Evolutionary conservation across 2,888 invertebrate genomes (phyloP).

Genomic region (Aethes cnicana): DNA sequence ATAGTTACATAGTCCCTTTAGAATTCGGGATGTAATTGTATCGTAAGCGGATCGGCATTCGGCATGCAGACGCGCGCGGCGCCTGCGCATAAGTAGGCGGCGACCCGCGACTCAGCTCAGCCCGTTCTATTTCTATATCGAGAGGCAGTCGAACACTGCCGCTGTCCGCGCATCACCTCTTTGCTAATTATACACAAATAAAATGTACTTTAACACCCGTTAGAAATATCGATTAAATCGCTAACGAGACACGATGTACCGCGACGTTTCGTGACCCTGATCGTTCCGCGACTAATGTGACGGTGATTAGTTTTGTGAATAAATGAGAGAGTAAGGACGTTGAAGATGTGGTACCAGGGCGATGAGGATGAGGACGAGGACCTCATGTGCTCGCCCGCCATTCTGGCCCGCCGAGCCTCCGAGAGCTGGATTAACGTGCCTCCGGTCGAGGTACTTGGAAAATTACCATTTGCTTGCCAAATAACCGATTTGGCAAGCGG

Average conservation of each 20-base stretch:
- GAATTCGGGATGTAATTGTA: background rate
- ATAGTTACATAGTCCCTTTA: background rate
- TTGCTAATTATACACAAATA: constrained; percentile 55
- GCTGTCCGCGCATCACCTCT: constrained; percentile 76
- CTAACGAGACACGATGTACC: constrained; percentile 8
- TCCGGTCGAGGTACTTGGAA: constrained; percentile 90
- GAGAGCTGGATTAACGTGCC: constrained; percentile 95
- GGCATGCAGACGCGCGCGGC: constrained; percentile 11
- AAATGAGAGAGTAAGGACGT: constrained; percentile 28
- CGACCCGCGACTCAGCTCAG: constrained; percentile 55
- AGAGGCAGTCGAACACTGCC: constrained; percentile 74
- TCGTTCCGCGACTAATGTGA: constrained; percentile 10
- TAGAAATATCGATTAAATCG: constrained; percentile 17
- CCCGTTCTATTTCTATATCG: constrained; percentile 81
- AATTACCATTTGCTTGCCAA: too few species aligned
- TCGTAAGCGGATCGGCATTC: background rate
- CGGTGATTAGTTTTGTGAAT: constrained; percentile 20
- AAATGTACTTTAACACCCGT: constrained; percentile 28
- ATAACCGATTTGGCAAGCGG: too few species aligned
- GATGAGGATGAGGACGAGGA: constrained; percentile 93
- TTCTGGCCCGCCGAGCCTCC: constrained; percentile 92
- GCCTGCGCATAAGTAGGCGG: constrained; percentile 27
- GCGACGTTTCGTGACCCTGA: constrained; percentile 10
- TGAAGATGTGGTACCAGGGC: constrained; percentile 89
- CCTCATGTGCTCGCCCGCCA: constrained; percentile 92